These are phyloP conservation scores for Coptodon bakossiorum DNA, from an alignment of 2,113 vertebrate species.

Conservation along the genomic window DNA sequence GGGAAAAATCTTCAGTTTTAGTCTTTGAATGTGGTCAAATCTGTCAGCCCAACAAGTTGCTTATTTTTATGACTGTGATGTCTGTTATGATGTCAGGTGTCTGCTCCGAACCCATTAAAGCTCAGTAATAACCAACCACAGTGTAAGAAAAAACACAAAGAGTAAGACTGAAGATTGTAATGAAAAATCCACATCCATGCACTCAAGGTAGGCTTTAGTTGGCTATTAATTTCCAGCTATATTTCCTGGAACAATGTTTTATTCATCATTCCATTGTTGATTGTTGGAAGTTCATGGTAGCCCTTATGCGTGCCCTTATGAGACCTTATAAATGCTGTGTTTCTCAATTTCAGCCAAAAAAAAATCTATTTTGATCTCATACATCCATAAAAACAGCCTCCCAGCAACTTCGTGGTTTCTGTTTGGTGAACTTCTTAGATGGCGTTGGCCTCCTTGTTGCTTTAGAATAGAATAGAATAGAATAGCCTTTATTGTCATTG, in stretches of 20 bases:
- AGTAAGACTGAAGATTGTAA: not conserved
- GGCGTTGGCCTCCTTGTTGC: not conserved
- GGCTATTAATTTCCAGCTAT: not conserved
- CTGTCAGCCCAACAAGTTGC: not conserved
- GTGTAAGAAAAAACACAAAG: not conserved
- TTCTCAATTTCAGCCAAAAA: not conserved
- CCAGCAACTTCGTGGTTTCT: not conserved
- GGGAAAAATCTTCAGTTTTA: not conserved
- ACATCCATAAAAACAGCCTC: not conserved
- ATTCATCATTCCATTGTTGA: not conserved
- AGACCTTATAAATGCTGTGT: not conserved
- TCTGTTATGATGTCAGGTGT: not conserved
- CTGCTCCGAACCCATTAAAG: not conserved
- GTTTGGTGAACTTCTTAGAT: not conserved
- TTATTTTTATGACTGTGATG: not conserved
- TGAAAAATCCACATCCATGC: not conserved
- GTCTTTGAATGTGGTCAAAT: not conserved
- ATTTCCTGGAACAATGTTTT: not conserved
- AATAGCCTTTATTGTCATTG: too few relatives aligned
- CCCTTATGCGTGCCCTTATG: accelerated
- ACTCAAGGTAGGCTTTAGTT: not conserved
- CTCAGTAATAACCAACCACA: not conserved
- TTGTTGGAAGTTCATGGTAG: not conserved
- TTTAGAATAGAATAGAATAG: too few relatives aligned
- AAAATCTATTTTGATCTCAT: not conserved